Evolutionary conservation across 1,140 invertebrate genomes (phyloP), one percentile per base, ranked within the genome.

Genomic region (Mercenaria mercenaria): DNA sequence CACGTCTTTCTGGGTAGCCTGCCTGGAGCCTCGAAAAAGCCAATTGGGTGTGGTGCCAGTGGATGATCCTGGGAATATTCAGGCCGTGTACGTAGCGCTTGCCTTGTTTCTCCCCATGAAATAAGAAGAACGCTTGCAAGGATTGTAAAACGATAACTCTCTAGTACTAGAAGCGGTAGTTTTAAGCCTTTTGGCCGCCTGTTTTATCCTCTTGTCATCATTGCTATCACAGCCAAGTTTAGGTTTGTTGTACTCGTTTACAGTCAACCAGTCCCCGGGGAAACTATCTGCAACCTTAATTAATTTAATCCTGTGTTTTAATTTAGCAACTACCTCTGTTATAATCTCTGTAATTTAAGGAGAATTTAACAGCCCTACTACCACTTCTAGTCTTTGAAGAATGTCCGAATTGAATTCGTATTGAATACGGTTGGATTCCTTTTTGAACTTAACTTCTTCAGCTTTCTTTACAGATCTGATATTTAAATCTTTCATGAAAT

Each of bases 251-350:
- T 69, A 69, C 32, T 69, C 67, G 11, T 69, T 32, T 69, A 69
- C 67, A 69, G 67, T 69, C 32, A 39, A 34, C 67, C 26, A 69
- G 67, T 29, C 67, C 67, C 67, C 67, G 20, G 67, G 67, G 26
- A 29, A 69, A 13, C 37, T 69, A 23, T 69, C 26, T 10, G 67
- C 67, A 1, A 69, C 4, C 20, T 39, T 34, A 23, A 69, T 69
- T 34, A 69, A 23, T 32, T 69, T 69, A 29, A 10, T 32, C 32
- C 67, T 34, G 37, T 69, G 26, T 15, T 39, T 69, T 13, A 69
- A 15, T 69, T 69, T 69, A 4, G n/a, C 37, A 8, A 32, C 29
- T 37, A 39, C 29, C 20, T n/a, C 67, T 15, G n/a, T 13, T 32
- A 39, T 29, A 69, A 47, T 47, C 8, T 47, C 43, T 10, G 8